phyloP scores from a whole-genome alignment of 2,797 vertebrate genomes.

The Fundulus diaphanus region DNA sequence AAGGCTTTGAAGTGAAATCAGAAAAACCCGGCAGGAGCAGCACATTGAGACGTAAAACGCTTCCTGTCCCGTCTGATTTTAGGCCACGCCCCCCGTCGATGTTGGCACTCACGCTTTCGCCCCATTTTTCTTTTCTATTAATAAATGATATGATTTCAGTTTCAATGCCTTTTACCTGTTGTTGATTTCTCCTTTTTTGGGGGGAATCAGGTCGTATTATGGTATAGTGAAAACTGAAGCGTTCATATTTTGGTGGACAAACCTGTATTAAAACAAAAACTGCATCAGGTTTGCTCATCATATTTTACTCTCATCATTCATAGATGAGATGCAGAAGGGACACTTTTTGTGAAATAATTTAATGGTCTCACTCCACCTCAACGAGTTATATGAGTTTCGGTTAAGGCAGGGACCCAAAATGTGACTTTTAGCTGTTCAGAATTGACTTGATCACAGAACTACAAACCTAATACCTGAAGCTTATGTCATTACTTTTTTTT shows the following conservation, averaged over 20 bases:
- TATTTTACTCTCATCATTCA: not conserved
- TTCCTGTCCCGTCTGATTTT: constrained; percentile 1
- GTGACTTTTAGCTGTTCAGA: too few species aligned
- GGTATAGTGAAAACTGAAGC: not conserved
- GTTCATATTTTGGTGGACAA: too few species aligned
- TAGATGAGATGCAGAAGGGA: not conserved
- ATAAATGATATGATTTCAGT: not conserved
- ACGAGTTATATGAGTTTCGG: not conserved
- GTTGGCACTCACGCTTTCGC: not conserved
- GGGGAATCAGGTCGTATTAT: not conserved
- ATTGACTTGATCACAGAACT: too few species aligned
- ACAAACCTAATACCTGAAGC: too few species aligned
- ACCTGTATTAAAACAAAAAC: not conserved
- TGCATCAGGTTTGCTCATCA: not conserved
- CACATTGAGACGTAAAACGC: not conserved
- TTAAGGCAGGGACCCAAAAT: not conserved
- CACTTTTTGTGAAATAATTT: not conserved
- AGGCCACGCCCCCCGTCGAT: constrained; percentile 43
- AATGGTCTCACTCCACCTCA: not conserved
- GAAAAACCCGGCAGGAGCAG: not conserved
- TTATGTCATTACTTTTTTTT: too few species aligned
- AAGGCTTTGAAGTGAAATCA: not conserved
- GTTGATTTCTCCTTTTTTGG: not conserved
- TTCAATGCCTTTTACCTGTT: not conserved
- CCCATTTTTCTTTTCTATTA: not conserved